Conservation (phyloP, 2,113 vertebrate species). For the Pseudonaja textilis region DNA sequence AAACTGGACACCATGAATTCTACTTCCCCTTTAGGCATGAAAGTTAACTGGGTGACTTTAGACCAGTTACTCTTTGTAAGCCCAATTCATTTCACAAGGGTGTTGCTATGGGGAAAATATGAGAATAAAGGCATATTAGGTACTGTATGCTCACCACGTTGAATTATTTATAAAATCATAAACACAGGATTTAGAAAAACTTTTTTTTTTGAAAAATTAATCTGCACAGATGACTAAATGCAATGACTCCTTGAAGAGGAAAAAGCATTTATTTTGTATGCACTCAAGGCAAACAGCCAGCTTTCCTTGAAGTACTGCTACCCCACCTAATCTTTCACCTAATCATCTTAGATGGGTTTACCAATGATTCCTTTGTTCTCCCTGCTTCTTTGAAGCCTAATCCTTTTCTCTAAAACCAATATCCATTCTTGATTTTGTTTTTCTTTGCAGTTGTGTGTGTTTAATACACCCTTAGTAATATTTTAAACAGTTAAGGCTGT, state of each 20-base stretch:
- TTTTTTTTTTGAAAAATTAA: not conserved
- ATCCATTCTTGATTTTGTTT: not conserved
- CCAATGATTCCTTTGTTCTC: not conserved
- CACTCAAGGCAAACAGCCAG: not conserved
- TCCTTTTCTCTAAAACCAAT: not conserved
- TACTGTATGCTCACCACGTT: not conserved
- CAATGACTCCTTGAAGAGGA: not conserved
- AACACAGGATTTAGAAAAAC: not conserved
- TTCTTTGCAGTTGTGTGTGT: not conserved
- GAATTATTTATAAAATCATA: not conserved
- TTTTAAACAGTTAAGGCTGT: not conserved
- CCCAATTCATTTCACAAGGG: not conserved
- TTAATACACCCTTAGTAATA: not conserved
- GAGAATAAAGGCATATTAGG: not conserved
- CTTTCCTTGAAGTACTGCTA: not conserved
- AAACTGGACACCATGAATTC: not conserved
- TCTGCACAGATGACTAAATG: not conserved
- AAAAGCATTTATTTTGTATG: not conserved
- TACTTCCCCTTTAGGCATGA: not conserved
- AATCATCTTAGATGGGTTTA: not conserved
- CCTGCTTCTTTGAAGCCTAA: not conserved
- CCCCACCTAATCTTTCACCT: not conserved
- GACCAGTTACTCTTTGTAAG: not conserved
- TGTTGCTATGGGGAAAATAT: not conserved
- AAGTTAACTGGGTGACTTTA: not conserved